Base-by-base conservation (phyloP, 2,797 vertebrate species). In the Enteromius radiatus region DNA sequence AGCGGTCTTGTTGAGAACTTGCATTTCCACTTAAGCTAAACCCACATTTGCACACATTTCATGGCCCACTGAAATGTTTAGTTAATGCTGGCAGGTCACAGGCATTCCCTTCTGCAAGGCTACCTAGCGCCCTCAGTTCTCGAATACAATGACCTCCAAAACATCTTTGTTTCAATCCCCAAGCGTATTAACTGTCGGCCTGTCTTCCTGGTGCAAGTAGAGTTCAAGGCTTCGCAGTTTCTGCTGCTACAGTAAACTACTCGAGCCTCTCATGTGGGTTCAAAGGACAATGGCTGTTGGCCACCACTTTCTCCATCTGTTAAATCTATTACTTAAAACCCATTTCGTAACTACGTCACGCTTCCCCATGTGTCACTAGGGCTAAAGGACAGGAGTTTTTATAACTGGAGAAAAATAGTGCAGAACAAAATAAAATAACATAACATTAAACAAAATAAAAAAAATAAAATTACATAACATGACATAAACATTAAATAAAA, bases 21-120 rank as follows among this genome's bases (percentile, higher is more conserved):
- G 38, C 68, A 47, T 82, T 78, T 74, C 68, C 74, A 54, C 65
- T 81, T 76, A 69, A 45, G 68, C 41, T 43, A 73, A 80, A 56
- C 45, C 69, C 61, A 71, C 45, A 64, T 23, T 79, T 73, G 67
- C 82, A 74, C 69, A 23, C 36, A 67, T 74, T 84, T 84, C 76
- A 84, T 67, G 69, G 68, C 33, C 82, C 69, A 74, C 43, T 73
- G 47, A 73, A 73, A 78, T 56, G 36, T 84, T 78, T 59, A 43
- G 45, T 65, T 79, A 76, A 65, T 3, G 14, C 49, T 68, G 63
- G 49, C 73, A 36, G 17, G 47, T 67, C 11, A 0, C 63, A 82
- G 45, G 45, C 73, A 65, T 82, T 75, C 71, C 45, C 47, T 64
- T 56, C 45, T 33, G 56, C 21, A 49, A 68, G 45, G 12, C 59